A percentile compares a stretch with the other conserved stretches of the same genome.
These are phyloP conservation scores for Aplysina aerophoba DNA, from an alignment of 37 sponge, comb jelly and placozoan species.

Conservation along the genomic window DNA sequence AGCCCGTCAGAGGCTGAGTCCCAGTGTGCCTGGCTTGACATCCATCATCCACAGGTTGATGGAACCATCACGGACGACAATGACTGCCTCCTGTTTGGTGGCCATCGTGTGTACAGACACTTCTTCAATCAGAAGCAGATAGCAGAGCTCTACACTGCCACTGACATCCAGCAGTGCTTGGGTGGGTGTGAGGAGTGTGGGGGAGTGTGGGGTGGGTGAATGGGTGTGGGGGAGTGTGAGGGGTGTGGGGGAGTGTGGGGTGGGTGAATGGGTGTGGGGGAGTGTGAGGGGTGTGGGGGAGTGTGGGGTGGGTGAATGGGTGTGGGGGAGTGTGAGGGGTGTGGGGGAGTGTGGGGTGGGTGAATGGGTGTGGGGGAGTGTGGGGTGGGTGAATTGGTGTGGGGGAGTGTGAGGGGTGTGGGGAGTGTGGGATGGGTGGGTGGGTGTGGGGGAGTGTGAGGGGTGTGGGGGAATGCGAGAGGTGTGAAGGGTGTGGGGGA, in stretches of 20 bases:
- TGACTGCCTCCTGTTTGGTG: slow-evolving; percentile 95
- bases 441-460: slow-evolving; percentile 14
- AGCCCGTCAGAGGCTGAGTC: slow-evolving; percentile 97
- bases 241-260: slow-evolving; percentile 25
- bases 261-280: neutral
- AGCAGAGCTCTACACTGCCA: slow-evolving; percentile 41
- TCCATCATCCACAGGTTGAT: slow-evolving; percentile 45
- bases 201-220: slow-evolving; percentile 30
- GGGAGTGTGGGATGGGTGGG: neutral
- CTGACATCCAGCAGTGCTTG: slow-evolving; percentile 53
- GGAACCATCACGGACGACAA: slow-evolving; percentile 96
- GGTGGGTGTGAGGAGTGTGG: slow-evolving; percentile 43
- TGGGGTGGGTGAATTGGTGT: neutral
- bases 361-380: neutral
- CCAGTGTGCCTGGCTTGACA: slow-evolving; percentile 94
- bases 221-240: neutral
- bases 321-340: too few relatives aligned
- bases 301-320: too few relatives aligned
- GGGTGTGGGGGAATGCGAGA: too few relatives aligned
- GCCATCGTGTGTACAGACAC: slow-evolving; percentile 78
- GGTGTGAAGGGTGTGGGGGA: too few relatives aligned
- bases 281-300: too few relatives aligned
- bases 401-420: neutral
- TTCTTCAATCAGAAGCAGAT: slow-evolving; percentile 82
- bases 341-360: neutral